Evolutionary conservation across 1,140 invertebrate species (phyloP).

Genomic region (Dreissena polymorpha): DNA sequence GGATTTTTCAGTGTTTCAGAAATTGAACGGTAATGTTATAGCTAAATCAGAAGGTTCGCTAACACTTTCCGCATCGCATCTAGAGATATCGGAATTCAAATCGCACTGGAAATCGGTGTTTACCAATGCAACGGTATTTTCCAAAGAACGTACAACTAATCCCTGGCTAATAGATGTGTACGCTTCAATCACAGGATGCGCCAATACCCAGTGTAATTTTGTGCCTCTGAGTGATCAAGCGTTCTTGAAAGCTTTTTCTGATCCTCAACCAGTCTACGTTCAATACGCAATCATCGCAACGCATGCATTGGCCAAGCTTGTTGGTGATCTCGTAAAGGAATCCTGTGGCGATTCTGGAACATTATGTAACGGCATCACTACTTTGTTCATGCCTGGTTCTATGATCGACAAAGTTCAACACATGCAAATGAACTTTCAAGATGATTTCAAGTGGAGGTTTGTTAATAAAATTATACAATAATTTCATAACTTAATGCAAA

Average conservation of each 20-base stretch:
- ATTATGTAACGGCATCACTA: too few species aligned
- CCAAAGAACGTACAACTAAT: not conserved
- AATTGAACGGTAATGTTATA: not conserved
- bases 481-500: not conserved
- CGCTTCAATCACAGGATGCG: slow-evolving; percentile 8
- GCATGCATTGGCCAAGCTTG: slow-evolving; percentile 9
- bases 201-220: not conserved
- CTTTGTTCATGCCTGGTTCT: slow-evolving; percentile 3
- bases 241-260: not conserved
- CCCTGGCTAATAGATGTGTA: slow-evolving; percentile 31
- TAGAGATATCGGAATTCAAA: slow-evolving; percentile 10
- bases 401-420: not conserved
- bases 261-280: not conserved
- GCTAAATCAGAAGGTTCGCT: slow-evolving; percentile 23
- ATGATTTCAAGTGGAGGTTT: slow-evolving; percentile 35
- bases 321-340: not conserved
- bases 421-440: not conserved
- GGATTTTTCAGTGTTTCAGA: slow-evolving; percentile 14
- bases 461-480: not conserved
- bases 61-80: not conserved
- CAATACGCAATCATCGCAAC: slow-evolving; percentile 17
- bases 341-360: not conserved
- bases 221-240: not conserved
- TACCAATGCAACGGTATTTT: slow-evolving; percentile 13
- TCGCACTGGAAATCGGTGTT: slow-evolving; percentile 44